phyloP scores from a whole-genome alignment of 1,140 invertebrate genomes.

The Augochlora pura region DNA sequence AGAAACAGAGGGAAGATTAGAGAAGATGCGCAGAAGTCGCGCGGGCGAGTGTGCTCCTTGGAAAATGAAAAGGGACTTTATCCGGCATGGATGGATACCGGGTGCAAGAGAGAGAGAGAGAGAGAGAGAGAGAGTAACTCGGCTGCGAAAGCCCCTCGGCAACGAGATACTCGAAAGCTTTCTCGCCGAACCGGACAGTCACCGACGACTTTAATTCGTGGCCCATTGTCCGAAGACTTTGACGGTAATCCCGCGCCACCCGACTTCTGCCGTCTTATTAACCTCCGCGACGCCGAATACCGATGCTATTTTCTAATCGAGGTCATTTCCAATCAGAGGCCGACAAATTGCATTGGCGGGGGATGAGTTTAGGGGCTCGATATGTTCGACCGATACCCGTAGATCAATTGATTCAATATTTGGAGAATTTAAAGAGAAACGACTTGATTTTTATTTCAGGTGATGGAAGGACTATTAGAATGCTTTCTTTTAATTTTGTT shows the following conservation, averaged over 20 bases:
- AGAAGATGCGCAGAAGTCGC: constrained; percentile 34
- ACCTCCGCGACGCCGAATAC: neutral
- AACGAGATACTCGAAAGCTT: constrained; percentile 53
- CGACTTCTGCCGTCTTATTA: constrained; percentile 33
- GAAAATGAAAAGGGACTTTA: constrained; percentile 66
- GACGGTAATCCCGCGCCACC: constrained; percentile 17
- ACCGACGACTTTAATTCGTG: constrained; percentile 56
- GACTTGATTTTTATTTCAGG: too few species aligned
- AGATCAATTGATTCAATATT: too few species aligned
- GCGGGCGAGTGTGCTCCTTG: constrained; percentile 59
- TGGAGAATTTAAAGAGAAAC: too few species aligned
- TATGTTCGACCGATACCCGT: too few species aligned
- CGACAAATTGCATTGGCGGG: too few species aligned
- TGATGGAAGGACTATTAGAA: too few species aligned
- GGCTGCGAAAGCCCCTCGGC: constrained; percentile 29
- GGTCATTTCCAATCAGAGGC: too few species aligned
- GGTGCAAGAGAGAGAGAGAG: too few species aligned
- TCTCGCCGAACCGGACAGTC: constrained; percentile 42
- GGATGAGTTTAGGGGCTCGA: too few species aligned
- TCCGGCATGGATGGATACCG: constrained; percentile 56
- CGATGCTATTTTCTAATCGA: neutral
- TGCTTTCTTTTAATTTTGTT: too few species aligned
- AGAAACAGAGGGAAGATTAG: constrained; percentile 30
- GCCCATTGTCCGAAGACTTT: constrained; percentile 51
- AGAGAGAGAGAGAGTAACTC: constrained; percentile 55